Evolutionary conservation across 1,140 invertebrate species (phyloP), one percentile per base, ranked within the genome.

Genomic region (Drosophila murphyi): DNA sequence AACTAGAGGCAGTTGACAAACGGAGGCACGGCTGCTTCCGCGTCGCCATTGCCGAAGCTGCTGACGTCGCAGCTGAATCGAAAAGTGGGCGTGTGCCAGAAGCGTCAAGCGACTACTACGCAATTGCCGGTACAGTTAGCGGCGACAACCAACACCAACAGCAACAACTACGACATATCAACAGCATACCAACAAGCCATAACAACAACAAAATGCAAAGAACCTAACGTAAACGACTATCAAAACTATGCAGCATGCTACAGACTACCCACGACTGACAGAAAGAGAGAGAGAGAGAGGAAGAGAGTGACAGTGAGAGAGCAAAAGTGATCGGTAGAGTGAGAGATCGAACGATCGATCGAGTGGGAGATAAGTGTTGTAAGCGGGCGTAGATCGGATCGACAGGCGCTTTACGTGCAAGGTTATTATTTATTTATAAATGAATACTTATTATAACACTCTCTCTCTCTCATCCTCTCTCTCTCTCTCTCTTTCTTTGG

Each of bases 351-450:
- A 12, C 6, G 65, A 45, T 52, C 52, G 63, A 32, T 20, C 20
- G 51, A 5, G 35, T 55, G 64, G 39, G 12, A 51, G 34, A 34
- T 20, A 43, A 43, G 39, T 41, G 8, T n/a, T 43, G 39, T 43
- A 4, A n/a, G 39, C 39, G 10, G 10, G 39, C 39, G 39, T 43
- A 10, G 32, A 7, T 45, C 8, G 12, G 56, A 20, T 20, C 43
- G 32, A 47, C 28, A 63, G 76, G 47, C 20, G 29, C 20, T 8
- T 2, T 34, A n/a, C 67, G 63, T 45, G 57, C 83, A 83, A 88
- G 80, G 83, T 80, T 88, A 87, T 68, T 80, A 71, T 70, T 89
- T 87, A 87, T 83, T 87, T 82, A 77, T 87, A 88, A 82, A 80
- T 78, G 72, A 82, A 74, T 88, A 12, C 12, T 12, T 12, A 12